phyloP scores from a whole-genome alignment of 2,888 invertebrate species.

The Clanis bilineata region DNA sequence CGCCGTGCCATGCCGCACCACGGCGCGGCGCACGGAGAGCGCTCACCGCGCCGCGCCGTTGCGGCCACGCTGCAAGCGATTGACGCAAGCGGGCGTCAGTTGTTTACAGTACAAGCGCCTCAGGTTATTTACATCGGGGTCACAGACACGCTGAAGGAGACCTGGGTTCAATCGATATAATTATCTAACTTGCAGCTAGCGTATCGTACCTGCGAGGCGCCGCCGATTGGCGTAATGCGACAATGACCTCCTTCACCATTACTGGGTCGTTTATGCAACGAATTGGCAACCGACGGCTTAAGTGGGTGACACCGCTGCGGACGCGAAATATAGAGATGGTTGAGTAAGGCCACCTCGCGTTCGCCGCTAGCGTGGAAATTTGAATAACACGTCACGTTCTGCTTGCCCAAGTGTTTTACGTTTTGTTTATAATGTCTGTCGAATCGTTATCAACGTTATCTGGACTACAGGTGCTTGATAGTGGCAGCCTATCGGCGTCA shows the following conservation, averaged over 20 bases:
- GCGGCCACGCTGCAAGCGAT: constrained; percentile 55
- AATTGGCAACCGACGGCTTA: constrained; percentile 60
- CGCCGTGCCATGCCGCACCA: too few species aligned
- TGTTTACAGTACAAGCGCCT: constrained; percentile 76
- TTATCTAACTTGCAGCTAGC: constrained; percentile 67
- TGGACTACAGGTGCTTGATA: constrained; percentile 58
- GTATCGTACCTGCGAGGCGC: constrained; percentile 41
- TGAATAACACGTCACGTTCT: constrained; percentile 32
- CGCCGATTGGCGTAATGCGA: constrained; percentile 58
- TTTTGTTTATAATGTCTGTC: constrained; percentile 37
- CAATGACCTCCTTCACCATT: constrained; percentile 77
- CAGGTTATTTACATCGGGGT: constrained; percentile 82
- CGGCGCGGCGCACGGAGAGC: constrained; percentile 27
- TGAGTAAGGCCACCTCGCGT: constrained; percentile 57
- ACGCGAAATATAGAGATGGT: constrained; percentile 57
- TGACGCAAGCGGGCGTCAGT: constrained; percentile 74
- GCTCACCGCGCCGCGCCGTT: constrained; percentile 31
- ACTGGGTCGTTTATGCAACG: constrained; percentile 78
- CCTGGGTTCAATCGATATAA: constrained; percentile 71
- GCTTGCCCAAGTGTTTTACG: constrained; percentile 42
- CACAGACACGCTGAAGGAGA: constrained; percentile 79
- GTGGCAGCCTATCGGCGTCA: constrained; percentile 59
- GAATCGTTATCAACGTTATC: constrained; percentile 65
- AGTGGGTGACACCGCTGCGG: constrained; percentile 62
- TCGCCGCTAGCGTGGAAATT: constrained; percentile 36